Evolutionary conservation across 2,888 invertebrate genomes (phyloP), one percentile per base, ranked within the genome.

Genomic region (Ornithoptera alexandrae): DNA sequence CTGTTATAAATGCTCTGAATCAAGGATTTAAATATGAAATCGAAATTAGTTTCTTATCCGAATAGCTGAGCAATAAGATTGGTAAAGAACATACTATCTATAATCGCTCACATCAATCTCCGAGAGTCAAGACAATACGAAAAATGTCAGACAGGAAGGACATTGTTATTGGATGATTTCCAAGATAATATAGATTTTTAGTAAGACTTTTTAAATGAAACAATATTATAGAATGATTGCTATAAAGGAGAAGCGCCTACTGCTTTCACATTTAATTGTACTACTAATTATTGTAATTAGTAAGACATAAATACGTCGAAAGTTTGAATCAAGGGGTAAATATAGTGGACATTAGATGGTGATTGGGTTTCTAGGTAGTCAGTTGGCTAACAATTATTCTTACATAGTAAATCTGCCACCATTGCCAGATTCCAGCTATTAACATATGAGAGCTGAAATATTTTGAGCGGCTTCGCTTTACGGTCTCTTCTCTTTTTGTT

Each of bases 81-180:
- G n/a, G 53, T n/a, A 53, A 53, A 8, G n/a, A 53, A 53, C 53
- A n/a, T 53, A 53, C n/a, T 18, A 53, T 53, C 53, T 53, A 18
- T n/a, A 53, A 53, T 53, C 53, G 53, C 53, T 18, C 53, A 53
- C 53, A 53, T 53, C 53, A 58, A 58, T 22, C 57, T 58, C 10
- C 22, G 12, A 57, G 58, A 22, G 58, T 58, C 39, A 57, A 39
- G 57, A 65, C 20, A 46, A 65, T 42, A 56, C 57, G 57, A 57
- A 58, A 57, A 15, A 42, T 65, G 53, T 53, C 53, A 53, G 53
- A 53, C 53, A 53, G n/a, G 5, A 53, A 53, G 53, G 53, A 53
- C 8, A 53, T 53, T 53, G 53, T 53, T 12, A 18, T 53, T n/a
- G 53, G 53, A n/a, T 18, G 6, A 53, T 7, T n/a, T 53, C 53